A percentile compares a stretch with the other conserved stretches of the same genome.
Conservation (phyloP, 2,888 invertebrate species). For the Xestia c-nigrum region DNA sequence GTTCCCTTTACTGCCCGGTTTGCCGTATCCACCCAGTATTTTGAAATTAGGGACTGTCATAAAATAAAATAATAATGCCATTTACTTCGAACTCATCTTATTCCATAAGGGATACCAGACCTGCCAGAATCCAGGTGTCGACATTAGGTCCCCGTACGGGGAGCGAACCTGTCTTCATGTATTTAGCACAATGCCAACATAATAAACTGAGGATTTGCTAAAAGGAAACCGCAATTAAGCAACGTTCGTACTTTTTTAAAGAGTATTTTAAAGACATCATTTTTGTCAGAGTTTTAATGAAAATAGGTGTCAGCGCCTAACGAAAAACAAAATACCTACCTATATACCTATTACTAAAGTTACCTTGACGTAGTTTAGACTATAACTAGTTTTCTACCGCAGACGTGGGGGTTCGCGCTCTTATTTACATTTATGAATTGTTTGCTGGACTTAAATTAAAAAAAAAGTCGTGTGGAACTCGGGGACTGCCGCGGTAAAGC, state of each 20-base stretch:
- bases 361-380: too few relatives aligned
- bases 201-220: conserved; percentile 23
- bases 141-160: conserved; percentile 10
- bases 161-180: not conserved
- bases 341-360: too few relatives aligned
- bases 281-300: not conserved
- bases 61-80: not conserved
- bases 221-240: conserved; percentile 24
- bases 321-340: not conserved
- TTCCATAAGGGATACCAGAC: not conserved
- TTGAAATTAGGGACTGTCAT: not conserved
- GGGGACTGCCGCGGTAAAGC: too few relatives aligned
- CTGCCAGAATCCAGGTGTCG: not conserved
- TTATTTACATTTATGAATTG: too few relatives aligned
- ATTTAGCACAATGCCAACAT: conserved; percentile 22
- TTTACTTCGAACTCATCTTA: not conserved
- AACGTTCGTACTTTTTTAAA: conserved; percentile 3
- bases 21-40: too few relatives aligned
- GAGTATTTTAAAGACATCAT: conserved; percentile 1
- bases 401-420: too few relatives aligned
- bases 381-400: too few relatives aligned
- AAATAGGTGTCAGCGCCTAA: not conserved
- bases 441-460: too few relatives aligned
- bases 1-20: too few relatives aligned
- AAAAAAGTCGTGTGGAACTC: too few relatives aligned